Conservation (phyloP, 2,113 vertebrate species). For the Gnathonemus longibarbis region DNA sequence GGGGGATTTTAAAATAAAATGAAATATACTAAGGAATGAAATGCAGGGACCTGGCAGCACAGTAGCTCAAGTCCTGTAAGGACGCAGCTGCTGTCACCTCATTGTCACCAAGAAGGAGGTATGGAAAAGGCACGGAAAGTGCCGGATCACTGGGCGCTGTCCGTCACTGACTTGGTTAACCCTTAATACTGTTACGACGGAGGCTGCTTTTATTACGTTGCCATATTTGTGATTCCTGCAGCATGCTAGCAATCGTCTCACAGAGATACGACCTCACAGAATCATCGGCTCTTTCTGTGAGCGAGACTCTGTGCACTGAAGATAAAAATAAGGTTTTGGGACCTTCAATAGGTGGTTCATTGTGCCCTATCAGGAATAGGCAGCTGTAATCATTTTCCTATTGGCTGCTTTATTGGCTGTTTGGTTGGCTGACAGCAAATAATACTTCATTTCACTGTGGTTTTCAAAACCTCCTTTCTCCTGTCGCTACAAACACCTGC, state of each 20-base stretch:
- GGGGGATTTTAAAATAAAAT: background rate
- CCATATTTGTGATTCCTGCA: background rate
- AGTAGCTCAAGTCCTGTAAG: background rate
- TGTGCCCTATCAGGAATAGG: background rate
- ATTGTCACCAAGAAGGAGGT: background rate
- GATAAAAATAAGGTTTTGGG: background rate
- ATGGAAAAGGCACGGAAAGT: background rate
- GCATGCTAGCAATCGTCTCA: background rate
- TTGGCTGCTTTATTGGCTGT: background rate
- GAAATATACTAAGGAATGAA: background rate
- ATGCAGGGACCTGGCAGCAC: background rate
- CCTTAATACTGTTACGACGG: background rate
- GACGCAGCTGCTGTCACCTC: background rate
- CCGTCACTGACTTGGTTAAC: background rate
- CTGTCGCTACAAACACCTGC: background rate
- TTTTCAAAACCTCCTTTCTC: background rate
- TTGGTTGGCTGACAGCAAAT: background rate
- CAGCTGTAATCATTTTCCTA: background rate
- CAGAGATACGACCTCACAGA: background rate
- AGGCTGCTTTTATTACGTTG: background rate
- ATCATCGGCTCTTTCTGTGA: background rate
- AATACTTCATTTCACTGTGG: background rate
- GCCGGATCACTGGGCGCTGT: background rate
- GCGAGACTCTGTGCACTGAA: background rate
- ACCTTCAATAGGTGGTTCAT: background rate